Evolutionary conservation across 2,797 vertebrate genomes (phyloP).

Genomic region (Diplodus sargus): DNA sequence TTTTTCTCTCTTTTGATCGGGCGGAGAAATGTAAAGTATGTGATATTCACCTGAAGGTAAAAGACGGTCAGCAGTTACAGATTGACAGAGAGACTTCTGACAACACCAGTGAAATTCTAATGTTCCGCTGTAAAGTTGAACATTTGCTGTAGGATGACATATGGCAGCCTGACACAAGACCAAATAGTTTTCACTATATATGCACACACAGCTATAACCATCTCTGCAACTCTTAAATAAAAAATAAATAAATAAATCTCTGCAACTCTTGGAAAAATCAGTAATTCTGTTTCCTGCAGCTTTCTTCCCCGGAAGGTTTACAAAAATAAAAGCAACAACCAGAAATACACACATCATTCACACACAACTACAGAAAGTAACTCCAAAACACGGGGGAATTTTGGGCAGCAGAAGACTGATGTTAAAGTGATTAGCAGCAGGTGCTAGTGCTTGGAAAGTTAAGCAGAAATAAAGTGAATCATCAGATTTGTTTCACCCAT

Average conservation of each 20-base stretch:
- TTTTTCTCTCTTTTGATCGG: constrained; percentile 28
- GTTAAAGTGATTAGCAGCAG: background rate
- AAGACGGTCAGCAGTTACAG: constrained; percentile 41
- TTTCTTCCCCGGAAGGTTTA: background rate
- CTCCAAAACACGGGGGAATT: background rate
- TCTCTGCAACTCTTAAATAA: too few relatives aligned
- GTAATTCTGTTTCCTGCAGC: background rate
- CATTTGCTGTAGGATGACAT: background rate
- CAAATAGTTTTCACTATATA: background rate
- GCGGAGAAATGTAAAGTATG: constrained; percentile 62
- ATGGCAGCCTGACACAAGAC: background rate
- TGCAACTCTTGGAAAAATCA: background rate
- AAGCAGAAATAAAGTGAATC: constrained; percentile 6
- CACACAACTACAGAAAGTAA: background rate
- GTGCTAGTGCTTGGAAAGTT: background rate
- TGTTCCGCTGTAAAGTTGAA: constrained; percentile 6
- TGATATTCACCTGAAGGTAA: constrained; percentile 58
- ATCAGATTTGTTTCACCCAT: constrained; percentile 6
- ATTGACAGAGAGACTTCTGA: constrained; percentile 35
- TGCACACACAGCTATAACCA: too few relatives aligned
- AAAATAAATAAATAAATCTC: too few relatives aligned
- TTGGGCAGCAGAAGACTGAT: background rate
- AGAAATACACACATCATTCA: background rate
- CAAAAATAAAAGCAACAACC: background rate
- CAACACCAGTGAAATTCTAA: constrained; percentile 5